phyloP scores from a whole-genome alignment of 37 sponge, comb jelly and placozoan species.

The Oopsacas minuta region DNA sequence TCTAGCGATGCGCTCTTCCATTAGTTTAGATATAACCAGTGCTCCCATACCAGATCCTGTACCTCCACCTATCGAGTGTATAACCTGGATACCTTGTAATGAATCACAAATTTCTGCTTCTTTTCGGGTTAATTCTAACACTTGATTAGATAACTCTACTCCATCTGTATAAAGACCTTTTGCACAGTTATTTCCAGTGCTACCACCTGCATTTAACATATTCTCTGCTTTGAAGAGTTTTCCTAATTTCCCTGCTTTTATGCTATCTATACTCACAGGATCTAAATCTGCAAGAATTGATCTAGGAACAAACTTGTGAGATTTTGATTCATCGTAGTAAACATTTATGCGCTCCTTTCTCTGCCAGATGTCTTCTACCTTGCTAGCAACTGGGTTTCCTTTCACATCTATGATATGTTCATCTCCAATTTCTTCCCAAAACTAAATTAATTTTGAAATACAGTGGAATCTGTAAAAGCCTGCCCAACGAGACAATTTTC shows the following conservation, averaged over 20 bases:
- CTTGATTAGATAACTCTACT: slow-evolving; percentile 87
- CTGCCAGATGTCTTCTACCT: slow-evolving; percentile 90
- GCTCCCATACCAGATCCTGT: slow-evolving; percentile 98
- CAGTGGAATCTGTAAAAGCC: neutral
- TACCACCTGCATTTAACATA: slow-evolving; percentile 85
- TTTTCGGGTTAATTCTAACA: slow-evolving; percentile 89
- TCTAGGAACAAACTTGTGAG: slow-evolving; percentile 53
- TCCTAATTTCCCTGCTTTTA: slow-evolving; percentile 93
- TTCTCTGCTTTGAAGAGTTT: slow-evolving; percentile 98
- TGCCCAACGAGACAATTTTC: neutral
- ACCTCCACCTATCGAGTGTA: slow-evolving; percentile 95
- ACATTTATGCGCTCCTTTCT: slow-evolving; percentile 98
- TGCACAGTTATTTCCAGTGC: slow-evolving; percentile 96
- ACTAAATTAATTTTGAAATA: slow-evolving; percentile 11
- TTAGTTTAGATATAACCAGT: slow-evolving; percentile 94
- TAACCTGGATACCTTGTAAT: slow-evolving; percentile 96
- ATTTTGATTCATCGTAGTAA: slow-evolving; percentile 63
- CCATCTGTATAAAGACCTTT: slow-evolving; percentile 82
- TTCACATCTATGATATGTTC: slow-evolving; percentile 97
- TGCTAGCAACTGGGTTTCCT: slow-evolving; percentile 35
- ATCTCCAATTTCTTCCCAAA: slow-evolving; percentile 73
- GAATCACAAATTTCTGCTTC: slow-evolving; percentile 99
- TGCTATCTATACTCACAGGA: slow-evolving; percentile 58
- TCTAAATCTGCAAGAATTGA: slow-evolving; percentile 71
- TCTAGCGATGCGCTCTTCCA: slow-evolving; percentile 91